These are phyloP conservation scores for Cynocephalus volans DNA, from an alignment of 2,113 vertebrate species.

Conservation along the genomic window DNA sequence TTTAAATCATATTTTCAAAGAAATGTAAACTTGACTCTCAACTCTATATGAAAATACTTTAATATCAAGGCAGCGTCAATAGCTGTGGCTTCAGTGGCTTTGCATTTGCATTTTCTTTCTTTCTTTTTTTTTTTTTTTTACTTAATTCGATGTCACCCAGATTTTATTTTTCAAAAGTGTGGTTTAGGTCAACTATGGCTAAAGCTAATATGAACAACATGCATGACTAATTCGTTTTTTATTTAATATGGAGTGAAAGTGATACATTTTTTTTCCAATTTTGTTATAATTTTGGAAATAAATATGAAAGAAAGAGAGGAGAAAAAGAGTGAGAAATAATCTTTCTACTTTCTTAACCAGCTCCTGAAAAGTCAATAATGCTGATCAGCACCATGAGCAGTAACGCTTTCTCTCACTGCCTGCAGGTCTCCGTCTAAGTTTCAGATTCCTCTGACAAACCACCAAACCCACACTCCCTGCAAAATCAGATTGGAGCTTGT, in stretches of 20 bases:
- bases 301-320: no score
- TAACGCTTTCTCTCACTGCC: background rate
- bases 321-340: background rate
- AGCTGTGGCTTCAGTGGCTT: background rate
- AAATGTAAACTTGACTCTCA: background rate
- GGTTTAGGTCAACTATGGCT: constrained; percentile 2
- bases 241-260: background rate
- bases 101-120: background rate
- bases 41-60: constrained; percentile 17
- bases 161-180: background rate
- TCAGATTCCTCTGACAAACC: background rate
- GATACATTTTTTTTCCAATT: background rate
- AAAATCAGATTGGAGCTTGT: background rate
- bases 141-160: constrained; percentile 23
- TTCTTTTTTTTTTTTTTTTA: background rate
- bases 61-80: background rate
- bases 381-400: background rate
- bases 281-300: background rate
- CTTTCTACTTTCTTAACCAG: background rate
- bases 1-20: constrained; percentile 44
- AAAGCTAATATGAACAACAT: constrained; percentile 1
- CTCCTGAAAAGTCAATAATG: background rate
- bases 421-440: background rate
- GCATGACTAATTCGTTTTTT: background rate
- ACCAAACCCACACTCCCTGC: background rate